These are phyloP conservation scores for Beroe forskalii DNA, from an alignment of 37 sponge, comb jelly and placozoan species.

Conservation along the genomic window DNA sequence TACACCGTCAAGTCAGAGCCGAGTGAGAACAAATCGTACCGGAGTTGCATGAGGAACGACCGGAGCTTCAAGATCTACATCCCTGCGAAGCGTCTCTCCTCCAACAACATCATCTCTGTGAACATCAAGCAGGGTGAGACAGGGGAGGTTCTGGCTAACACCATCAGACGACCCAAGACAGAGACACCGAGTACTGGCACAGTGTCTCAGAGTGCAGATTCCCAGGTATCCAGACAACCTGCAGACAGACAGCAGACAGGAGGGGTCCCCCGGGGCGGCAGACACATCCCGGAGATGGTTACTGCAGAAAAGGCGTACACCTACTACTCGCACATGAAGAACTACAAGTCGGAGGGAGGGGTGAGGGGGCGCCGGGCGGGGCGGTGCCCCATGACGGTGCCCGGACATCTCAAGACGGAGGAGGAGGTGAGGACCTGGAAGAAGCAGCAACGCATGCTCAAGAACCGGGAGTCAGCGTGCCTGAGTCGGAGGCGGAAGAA, in stretches of 20 bases:
- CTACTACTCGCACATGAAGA: slow-evolving; percentile 58
- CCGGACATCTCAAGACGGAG: slow-evolving; percentile 38
- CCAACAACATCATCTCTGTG: slow-evolving; percentile 54
- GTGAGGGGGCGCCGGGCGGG: background rate
- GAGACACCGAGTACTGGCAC: background rate
- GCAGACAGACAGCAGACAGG: background rate
- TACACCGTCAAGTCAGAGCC: background rate
- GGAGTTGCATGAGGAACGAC: slow-evolving; percentile 18
- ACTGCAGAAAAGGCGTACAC: slow-evolving; percentile 50
- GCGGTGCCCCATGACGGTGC: slow-evolving; percentile 25
- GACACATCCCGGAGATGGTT: slow-evolving; percentile 15
- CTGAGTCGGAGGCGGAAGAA: slow-evolving; percentile 75
- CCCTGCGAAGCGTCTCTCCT: slow-evolving; percentile 2
- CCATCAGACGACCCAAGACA: background rate
- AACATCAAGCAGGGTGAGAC: background rate
- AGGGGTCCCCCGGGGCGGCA: background rate
- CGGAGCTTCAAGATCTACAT: slow-evolving; percentile 56
- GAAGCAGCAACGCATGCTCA: slow-evolving; percentile 74
- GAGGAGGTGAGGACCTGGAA: slow-evolving; percentile 63
- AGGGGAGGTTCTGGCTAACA: background rate
- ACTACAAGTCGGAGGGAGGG: background rate
- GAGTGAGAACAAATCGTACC: background rate
- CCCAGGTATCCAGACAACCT: background rate
- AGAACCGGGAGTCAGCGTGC: slow-evolving; percentile 77
- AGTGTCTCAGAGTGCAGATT: background rate